phyloP scores from a whole-genome alignment of 2,113 vertebrate genomes.

The Syrrhaptes paradoxus region DNA sequence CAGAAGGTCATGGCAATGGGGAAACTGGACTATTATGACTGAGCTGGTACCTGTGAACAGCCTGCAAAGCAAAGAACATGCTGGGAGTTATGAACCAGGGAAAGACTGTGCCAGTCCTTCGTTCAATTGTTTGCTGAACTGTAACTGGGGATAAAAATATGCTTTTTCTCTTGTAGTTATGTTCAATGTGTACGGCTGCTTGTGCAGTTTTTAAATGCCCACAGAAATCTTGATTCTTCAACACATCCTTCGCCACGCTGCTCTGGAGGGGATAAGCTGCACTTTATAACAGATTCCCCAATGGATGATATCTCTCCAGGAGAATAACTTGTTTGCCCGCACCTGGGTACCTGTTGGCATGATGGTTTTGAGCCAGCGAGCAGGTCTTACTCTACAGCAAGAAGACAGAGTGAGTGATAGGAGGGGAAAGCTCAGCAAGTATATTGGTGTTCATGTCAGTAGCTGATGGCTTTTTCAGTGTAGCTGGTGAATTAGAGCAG shows the following conservation, averaged over 20 bases:
- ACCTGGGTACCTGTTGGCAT: neutral
- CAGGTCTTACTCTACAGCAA: neutral
- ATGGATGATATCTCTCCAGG: neutral
- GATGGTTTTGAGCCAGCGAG: neutral
- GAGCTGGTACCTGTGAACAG: neutral
- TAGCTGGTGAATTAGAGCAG: neutral
- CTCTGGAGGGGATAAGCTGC: neutral
- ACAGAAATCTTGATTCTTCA: neutral
- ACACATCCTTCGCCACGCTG: neutral
- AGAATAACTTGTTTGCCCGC: neutral
- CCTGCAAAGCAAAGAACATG: neutral
- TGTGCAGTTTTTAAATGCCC: neutral
- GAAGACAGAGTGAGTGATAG: neutral
- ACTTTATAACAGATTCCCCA: neutral
- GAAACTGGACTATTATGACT: neutral
- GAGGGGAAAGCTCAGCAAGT: neutral
- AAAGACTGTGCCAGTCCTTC: neutral
- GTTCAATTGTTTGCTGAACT: neutral
- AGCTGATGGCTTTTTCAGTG: neutral
- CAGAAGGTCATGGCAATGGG: neutral
- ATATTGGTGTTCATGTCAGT: neutral
- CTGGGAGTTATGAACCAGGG: neutral
- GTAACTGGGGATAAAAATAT: neutral
- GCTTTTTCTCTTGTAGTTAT: neutral
- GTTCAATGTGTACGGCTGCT: neutral